Evolutionary conservation across 2,797 vertebrate genomes (phyloP), one percentile per base, ranked within the genome.

Genomic region (Chaetodon trifasciatus): DNA sequence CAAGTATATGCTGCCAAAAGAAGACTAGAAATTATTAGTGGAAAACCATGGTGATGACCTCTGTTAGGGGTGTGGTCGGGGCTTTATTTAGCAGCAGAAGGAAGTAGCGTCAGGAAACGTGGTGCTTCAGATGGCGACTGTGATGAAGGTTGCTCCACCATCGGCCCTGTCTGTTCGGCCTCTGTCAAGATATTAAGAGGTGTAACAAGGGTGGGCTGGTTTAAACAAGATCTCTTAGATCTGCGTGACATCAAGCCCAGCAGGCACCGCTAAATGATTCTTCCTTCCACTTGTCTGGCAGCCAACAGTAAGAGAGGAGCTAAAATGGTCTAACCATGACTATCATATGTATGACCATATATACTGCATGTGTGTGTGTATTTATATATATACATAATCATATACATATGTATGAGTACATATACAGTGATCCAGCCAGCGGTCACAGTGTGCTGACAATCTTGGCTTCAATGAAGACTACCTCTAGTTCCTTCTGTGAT

Each of bases 401-500:
- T 13, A 50, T 13, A 24, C 6, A 17, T 10, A 24, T n/a, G n/a
- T 17, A 13, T 11, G 24, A 35, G 15, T 16, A 19, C 23, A 57
- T 19, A 19, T 57, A 57, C 15, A 19, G 49, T 35, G 23, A 21
- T 39, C 28, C 47, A 67, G 57, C 58, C 73, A 80, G 56, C 42
- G 69, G 67, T 76, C 23, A 62, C 35, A 76, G 76, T 55, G 55
- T 49, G 44, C 49, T 68, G 50, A 42, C 35, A 47, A 52, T 84
- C 68, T 79, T 82, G 60, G 61, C 65, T 75, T n/a, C 62, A 68
- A 44, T 2, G 7, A 57, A 63, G 79, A 81, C 56, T 67, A 75
- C 73, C 76, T 67, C 79, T 76, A 53, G 35, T 87, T 90, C 57
- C 67, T 83, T 75, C 74, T 79, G 58, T 90, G 63, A 79, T 53